Evolutionary conservation across 2,797 vertebrate species (phyloP), one percentile per base, ranked within the genome.

Genomic region (Acanthiza pusilla): DNA sequence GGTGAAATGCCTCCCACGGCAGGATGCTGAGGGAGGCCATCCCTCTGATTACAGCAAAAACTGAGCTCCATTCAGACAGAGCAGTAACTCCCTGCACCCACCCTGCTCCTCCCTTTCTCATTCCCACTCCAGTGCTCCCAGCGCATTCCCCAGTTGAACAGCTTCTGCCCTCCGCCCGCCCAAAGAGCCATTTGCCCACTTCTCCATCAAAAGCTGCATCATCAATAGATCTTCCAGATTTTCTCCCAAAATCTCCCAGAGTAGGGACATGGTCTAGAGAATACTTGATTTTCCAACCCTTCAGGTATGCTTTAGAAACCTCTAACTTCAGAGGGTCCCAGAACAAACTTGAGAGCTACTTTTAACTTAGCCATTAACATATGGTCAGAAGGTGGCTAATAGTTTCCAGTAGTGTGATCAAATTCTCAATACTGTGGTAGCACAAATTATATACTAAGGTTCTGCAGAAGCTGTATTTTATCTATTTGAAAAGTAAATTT

Each of bases 181-280:
- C 94, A 91, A 95, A 97, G 97, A 97, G 97, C 96, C 97, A 97
- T 96, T 96, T 97, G 94, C 96, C 94, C 94, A 85, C 89, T 87
- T 85, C 63, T 85, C 91, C 95, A 96, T 96, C 89, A 91, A 96
- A 96, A 95, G 77, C 91, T 95, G 66, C 95, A 93, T 92, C 95
- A 97, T 92, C 86, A 89, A 5, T 60, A 86, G 89, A 74, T 58
- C 40, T 90, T 93, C 60, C 74, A 89, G 61, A 58, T 62, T 91
- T 89, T 68, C 53, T 88, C 73, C 83, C 76, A 91, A 50, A 89
- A 60, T 82, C 42, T 85, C 84, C 60, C 70, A 87, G n/a, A 63
- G 65, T 2, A 89, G 88, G 36, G 65, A 61, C 16, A 43, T 51
- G 18, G 50, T 83, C 29, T 91, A 79, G 85, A 91, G 75, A 7